Percentiles rank a stretch among this genome's conserved stretches.
phyloP scores from a whole-genome alignment of 2,888 invertebrate species.

The Platycheirus rosarum region DNA sequence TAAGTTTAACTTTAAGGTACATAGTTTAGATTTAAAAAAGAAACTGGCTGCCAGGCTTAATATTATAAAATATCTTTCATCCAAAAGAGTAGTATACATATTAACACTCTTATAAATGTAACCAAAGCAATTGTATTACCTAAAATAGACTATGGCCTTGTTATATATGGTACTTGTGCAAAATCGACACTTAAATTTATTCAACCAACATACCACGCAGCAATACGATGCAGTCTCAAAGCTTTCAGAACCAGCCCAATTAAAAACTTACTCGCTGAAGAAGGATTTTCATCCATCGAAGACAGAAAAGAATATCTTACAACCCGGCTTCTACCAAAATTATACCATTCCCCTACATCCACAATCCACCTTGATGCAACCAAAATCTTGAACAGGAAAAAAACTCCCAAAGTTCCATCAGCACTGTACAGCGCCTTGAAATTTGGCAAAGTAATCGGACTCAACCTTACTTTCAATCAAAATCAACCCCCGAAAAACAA shows the following conservation, averaged over 20 bases:
- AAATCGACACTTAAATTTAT: too few relatives aligned
- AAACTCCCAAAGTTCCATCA: conserved; percentile 8
- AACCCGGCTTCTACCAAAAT: not conserved
- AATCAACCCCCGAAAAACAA: not conserved
- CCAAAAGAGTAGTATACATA: too few relatives aligned
- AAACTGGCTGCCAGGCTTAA: too few relatives aligned
- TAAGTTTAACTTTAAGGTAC: too few relatives aligned
- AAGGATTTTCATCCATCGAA: conserved; percentile 21
- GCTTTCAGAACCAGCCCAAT: too few relatives aligned
- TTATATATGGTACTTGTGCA: too few relatives aligned
- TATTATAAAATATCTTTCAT: too few relatives aligned
- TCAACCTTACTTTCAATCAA: not conserved
- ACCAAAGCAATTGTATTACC: too few relatives aligned
- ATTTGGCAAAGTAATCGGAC: not conserved
- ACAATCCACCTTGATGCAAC: not conserved
- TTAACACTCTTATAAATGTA: too few relatives aligned
- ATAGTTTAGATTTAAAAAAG: too few relatives aligned
- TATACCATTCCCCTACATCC: not conserved
- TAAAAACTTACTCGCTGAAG: conserved; percentile 23
- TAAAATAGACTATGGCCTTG: too few relatives aligned
- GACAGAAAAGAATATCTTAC: conserved; percentile 1
- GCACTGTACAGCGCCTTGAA: not conserved
- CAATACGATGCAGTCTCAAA: conserved; percentile 35
- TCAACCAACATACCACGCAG: too few relatives aligned
- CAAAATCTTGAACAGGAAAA: conserved; percentile 9